These are phyloP conservation scores for Sceliomorpha sp. DNA, from an alignment of 2,888 invertebrate species.

Conservation along the genomic window DNA sequence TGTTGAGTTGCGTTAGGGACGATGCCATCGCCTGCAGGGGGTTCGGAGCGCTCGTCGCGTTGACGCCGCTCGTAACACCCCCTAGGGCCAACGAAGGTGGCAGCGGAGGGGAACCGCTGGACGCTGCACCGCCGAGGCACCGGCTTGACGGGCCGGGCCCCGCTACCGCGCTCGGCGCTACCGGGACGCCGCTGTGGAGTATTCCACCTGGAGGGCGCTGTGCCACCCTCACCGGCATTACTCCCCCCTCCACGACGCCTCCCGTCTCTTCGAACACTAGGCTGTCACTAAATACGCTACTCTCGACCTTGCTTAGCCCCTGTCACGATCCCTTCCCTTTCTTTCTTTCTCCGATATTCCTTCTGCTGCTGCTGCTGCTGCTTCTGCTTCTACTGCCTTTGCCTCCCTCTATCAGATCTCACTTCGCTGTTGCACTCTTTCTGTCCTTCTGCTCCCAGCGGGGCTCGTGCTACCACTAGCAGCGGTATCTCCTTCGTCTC, in stretches of 20 bases:
- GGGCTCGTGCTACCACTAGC: too few relatives aligned
- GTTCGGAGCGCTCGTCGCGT: constrained; percentile 64
- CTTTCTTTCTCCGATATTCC: constrained; percentile 8
- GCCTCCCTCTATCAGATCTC: constrained; percentile 5
- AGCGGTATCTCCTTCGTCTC: too few relatives aligned
- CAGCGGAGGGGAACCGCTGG: constrained; percentile 73
- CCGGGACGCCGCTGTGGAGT: constrained; percentile 84
- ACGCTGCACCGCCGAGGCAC: constrained; percentile 82
- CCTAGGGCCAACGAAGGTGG: constrained; percentile 68
- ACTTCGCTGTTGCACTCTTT: not conserved
- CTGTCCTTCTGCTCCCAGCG: not conserved
- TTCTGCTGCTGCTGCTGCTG: constrained; percentile 3
- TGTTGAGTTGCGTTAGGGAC: constrained; percentile 77
- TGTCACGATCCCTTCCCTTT: not conserved
- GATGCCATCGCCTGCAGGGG: constrained; percentile 78
- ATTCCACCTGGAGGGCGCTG: constrained; percentile 85
- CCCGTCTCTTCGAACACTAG: constrained; percentile 71
- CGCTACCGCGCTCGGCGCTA: constrained; percentile 85
- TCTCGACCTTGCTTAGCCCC: constrained; percentile 31
- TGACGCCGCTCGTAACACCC: constrained; percentile 50
- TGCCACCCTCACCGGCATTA: constrained; percentile 82
- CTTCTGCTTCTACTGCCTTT: too few relatives aligned
- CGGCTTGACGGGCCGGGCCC: constrained; percentile 83
- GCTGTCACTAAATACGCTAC: constrained; percentile 59
- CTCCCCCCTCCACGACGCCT: constrained; percentile 80